Base-by-base conservation (phyloP, 1,140 invertebrate species). In the Maconellicoccus hirsutus region DNA sequence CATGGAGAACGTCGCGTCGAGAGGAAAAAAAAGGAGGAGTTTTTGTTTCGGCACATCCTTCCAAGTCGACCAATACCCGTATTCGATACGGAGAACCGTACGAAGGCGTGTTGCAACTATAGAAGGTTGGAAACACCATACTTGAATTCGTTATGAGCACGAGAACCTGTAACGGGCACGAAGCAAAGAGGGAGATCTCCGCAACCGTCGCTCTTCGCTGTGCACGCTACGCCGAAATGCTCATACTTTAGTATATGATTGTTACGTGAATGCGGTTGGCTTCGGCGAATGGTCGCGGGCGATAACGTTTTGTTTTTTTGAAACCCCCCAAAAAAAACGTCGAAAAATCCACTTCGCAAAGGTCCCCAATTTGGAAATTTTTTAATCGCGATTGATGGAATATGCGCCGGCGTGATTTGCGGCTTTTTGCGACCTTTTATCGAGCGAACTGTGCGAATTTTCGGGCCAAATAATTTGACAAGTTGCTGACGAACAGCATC, bases 91-190 rank as follows among this genome's bases (percentile, higher is more conserved):
- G 61, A 25, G 22, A 66, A 26, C 61, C 19, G 19, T 8, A 66
- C 19, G 61, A 66, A 66, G 61, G 61, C 61, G 61, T 66, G 61
- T 66, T 22, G 25, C 21, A 26, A 6, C 25, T 2, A 26, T 22
- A 66, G 61, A 66, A 66, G 61, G 61, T 66, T 66, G 61, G 25
- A 66, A 66, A 66, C 61, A 66, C 61, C 61, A 66, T 66, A 66
- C 61, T 52, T 52, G 61, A 66, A 25, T 66, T 66, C 21, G 61
- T 66, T 66, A 26, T 26, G 22, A 23, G 25, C 61, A 66, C n/a
- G 42, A 52, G 25, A 23, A 66, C 61, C 22, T 25, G 61, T 16
- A 26, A 8, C 10, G 10, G 25, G 19, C 6, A 66, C 61, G 61
- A 66, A 23, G 61, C 4, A 16, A 26, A 3, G 61, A 26, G 61